Base-by-base conservation (phyloP, 2,888 invertebrate species). In the Cetonia aurata region DNA sequence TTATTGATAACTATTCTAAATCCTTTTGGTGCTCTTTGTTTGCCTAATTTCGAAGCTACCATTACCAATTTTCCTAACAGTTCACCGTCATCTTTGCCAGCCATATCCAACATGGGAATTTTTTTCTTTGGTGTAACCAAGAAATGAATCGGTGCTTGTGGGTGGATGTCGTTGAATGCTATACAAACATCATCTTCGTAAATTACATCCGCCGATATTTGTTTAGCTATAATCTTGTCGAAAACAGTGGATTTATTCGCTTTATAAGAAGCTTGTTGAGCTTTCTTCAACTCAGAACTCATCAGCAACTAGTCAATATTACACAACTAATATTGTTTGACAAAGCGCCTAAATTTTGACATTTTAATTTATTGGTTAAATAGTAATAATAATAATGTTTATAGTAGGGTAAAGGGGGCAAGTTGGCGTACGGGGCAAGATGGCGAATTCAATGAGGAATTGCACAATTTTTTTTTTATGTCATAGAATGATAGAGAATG, bases 131-230 rank as follows among this genome's bases (percentile, higher is more conserved):
- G 95, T 74, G 96, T 92, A 3, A 96, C 92, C 4, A 96, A 86
- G 80, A 95, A 94, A 83, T 96, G 96, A 0, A 90, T 89, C 0
- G 95, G 95, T 0, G 95, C 95, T 81, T 94, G 93, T 0, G 95
- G 93, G 44, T 87, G 85, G 1, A 93, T 85, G 83, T 96, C 95
- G 77, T 92, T 90, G 83, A 96, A 94, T 0, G 94, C 95, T 59
- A 96, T 82, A 80, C 93, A 93, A 79, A 89, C 82, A 0, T 94
- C 92, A 84, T 95, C 94, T 82, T 95, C 94, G 81, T 91, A 92
- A 74, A 95, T 89, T 59, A 95, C 91, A 77, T 93, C 91, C 0
- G 94, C 93, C 72, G 92, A 91, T 67, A 95, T 91, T 83, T 93
- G 89, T 79, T 91, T 92, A 0, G 91, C 88, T 69, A 94, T 88